Evolutionary conservation across 2,797 vertebrate species (phyloP), one percentile per base, ranked within the genome.

Genomic region (Petrocephalus schoutedeni): DNA sequence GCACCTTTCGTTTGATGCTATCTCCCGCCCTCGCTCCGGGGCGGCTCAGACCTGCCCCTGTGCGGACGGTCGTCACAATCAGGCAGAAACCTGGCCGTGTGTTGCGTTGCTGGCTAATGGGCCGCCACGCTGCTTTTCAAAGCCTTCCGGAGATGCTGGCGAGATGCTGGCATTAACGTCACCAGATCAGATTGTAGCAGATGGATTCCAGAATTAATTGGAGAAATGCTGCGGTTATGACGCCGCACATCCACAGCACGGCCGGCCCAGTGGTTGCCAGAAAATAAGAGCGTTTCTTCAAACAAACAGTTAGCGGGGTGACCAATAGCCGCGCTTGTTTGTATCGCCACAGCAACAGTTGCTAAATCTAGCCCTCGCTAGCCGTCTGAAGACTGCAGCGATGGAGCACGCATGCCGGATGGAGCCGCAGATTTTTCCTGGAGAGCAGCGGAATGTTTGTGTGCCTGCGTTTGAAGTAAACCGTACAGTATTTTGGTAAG

Each of bases 151-250:
- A 77, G 19, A 77, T 51, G 80, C 80, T 3, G 80, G 41, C 49
- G 80, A 83, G 36, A 83, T 83, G 41, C 41, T 53, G 49, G 41
- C 80, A 51, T 49, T 53, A 51, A 53, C 41, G 80, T 53, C 41
- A 53, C 41, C 41, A 23, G 80, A 51, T 83, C 41, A 83, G 80
- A 83, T 53, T 23, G 80, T 83, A 45, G 80, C 80, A 83, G 80
- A 83, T 83, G 80, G 41, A 83, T 83, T 83, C 80, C 80, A 83
- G 80, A 83, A 83, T 83, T 83, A 83, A 83, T 83, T 83, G 80
- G 71, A 4, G 53, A 83, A 83, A 53, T 83, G 80, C 49, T 51
- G 80, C 49, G 49, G 80, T 83, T 83, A 12, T 19, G 45, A 49
- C 53, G 80, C 80, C 23, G 49, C 80, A 83, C 23, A 28, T 83